These are phyloP conservation scores for Coelinius sp. DNA, from an alignment of 2,888 invertebrate genomes.

Conservation along the genomic window DNA sequence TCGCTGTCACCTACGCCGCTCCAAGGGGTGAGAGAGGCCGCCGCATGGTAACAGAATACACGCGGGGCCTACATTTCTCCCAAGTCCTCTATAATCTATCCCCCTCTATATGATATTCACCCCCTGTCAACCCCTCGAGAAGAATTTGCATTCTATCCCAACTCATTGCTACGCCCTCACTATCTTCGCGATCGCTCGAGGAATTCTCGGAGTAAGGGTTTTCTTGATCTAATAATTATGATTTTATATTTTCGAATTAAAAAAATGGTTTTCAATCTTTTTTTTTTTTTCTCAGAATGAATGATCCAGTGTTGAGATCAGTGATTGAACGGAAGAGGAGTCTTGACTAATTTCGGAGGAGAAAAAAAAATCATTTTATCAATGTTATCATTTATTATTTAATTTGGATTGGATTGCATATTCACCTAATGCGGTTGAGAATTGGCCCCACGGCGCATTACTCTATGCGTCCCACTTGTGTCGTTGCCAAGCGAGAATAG, in stretches of 20 bases:
- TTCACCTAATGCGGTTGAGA: conserved; percentile 32
- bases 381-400: conserved; percentile 10
- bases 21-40: conserved; percentile 47
- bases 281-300: too few relatives aligned
- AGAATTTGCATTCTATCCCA: conserved; percentile 19
- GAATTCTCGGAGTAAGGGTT: background rate
- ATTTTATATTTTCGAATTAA: background rate
- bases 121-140: conserved; percentile 7
- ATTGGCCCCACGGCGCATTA: conserved; percentile 21
- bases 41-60: conserved; percentile 60
- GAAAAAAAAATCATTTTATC: background rate
- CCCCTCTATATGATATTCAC: background rate
- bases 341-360: too few relatives aligned
- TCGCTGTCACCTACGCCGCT: conserved; percentile 55
- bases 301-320: too few relatives aligned
- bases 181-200: background rate
- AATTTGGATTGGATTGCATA: conserved; percentile 23
- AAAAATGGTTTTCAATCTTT: too few relatives aligned
- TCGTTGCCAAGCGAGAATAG: conserved; percentile 41
- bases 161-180: background rate
- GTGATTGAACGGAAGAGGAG: too few relatives aligned
- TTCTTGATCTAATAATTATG: conserved; percentile 1
- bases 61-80: conserved; percentile 48
- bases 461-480: conserved; percentile 37
- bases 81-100: conserved; percentile 5